phyloP scores from a whole-genome alignment of 2,888 invertebrate genomes.

The Trachelus iudaicus region DNA sequence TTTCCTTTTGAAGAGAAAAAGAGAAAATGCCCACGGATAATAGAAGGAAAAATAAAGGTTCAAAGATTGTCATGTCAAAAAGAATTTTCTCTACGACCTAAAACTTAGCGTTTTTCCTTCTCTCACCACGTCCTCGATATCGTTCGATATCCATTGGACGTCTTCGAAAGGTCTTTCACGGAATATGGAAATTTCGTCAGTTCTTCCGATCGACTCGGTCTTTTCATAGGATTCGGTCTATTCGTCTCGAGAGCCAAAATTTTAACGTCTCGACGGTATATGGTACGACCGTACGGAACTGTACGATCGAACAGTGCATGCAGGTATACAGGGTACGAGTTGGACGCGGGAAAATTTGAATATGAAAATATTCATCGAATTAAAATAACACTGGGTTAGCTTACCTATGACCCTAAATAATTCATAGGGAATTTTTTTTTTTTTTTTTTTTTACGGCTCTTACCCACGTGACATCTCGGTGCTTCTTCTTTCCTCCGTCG shows the following conservation, averaged over 20 bases:
- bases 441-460: constrained; percentile 26
- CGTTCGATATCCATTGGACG: not conserved
- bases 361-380: constrained; percentile 58
- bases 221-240: not conserved
- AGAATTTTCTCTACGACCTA: no score
- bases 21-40: not conserved
- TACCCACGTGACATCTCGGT: not conserved
- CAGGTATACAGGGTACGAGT: not conserved
- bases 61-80: no score
- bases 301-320: no score
- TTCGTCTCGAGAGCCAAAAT: not conserved
- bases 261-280: not conserved
- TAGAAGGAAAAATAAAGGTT: not conserved
- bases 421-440: constrained; percentile 49
- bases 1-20: not conserved
- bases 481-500: not conserved
- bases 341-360: constrained; percentile 40
- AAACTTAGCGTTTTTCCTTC: no score
- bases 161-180: not conserved
- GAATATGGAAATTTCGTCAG: not conserved
- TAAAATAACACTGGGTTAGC: constrained; percentile 57
- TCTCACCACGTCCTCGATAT: not conserved
- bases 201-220: not conserved
- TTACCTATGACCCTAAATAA: constrained; percentile 51
- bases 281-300: not conserved